Percentiles rank a stretch among this genome's conserved stretches.
Evolutionary conservation across 2,113 vertebrate genomes (phyloP).

Genomic region (Tyto alba): DNA sequence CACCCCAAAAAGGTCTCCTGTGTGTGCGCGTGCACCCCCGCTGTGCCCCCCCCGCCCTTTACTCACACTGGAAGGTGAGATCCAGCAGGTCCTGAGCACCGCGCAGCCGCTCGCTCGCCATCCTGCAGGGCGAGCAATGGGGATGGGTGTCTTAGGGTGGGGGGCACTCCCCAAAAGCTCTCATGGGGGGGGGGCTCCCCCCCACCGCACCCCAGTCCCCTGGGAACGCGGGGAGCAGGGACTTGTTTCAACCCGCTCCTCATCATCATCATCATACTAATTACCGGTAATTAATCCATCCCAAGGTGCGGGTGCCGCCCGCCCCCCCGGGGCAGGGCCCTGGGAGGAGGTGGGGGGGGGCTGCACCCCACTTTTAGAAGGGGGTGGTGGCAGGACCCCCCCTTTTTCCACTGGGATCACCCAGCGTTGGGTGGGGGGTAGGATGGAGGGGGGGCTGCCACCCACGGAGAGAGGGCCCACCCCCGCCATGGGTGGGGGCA

Average conservation of each 20-base stretch:
- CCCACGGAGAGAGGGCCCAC: too few species aligned
- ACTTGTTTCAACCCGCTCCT: neutral
- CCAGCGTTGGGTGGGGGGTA: too few species aligned
- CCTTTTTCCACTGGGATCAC: neutral
- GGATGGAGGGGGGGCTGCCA: too few species aligned
- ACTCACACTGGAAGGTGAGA: slow-evolving; percentile 69
- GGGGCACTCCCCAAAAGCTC: neutral
- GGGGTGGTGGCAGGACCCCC: neutral
- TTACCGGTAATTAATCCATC: neutral
- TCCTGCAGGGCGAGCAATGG: neutral
- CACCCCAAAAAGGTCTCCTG: too few species aligned
- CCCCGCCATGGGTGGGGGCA: too few species aligned
- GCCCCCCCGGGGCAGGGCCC: neutral
- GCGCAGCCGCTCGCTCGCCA: slow-evolving; percentile 62
- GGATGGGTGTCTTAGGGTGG: neutral
- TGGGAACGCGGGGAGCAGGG: neutral
- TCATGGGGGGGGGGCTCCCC: neutral
- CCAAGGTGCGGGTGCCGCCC: neutral
- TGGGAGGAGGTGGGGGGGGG: neutral
- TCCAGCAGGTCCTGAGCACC: slow-evolving; percentile 40
- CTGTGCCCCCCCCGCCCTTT: neutral
- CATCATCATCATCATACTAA: neutral
- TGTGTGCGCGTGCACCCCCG: too few species aligned
- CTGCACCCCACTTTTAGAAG: neutral
- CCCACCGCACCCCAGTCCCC: neutral